Conservation (phyloP, 2,888 invertebrate genomes). For the Lithosia quadra region DNA sequence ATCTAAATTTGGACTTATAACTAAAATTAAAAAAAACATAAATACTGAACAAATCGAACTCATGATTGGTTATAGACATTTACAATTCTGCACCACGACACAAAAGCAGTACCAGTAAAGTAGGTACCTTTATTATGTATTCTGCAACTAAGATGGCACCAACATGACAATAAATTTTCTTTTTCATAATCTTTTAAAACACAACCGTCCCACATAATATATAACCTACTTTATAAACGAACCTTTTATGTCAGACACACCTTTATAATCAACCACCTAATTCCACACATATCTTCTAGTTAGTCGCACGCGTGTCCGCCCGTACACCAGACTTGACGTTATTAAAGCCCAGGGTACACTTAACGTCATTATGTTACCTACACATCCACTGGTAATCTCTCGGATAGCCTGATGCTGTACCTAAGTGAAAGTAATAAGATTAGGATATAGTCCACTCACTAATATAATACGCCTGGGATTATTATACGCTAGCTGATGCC, state of each 20-base stretch:
- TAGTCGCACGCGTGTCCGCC: neutral
- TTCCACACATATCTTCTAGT: neutral
- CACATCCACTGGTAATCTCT: constrained; percentile 13
- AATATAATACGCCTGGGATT: neutral
- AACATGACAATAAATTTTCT: too few species aligned
- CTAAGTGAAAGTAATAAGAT: constrained; percentile 17
- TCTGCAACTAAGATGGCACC: too few species aligned
- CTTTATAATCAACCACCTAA: neutral
- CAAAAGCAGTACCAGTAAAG: too few species aligned
- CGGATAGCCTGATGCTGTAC: constrained; percentile 3
- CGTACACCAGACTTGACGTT: constrained; percentile 13
- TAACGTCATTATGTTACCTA: constrained; percentile 42
- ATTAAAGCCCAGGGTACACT: constrained; percentile 35
- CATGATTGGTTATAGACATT: too few species aligned
- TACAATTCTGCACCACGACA: too few species aligned
- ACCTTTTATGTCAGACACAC: neutral
- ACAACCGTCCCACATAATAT: too few species aligned
- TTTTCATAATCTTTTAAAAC: too few species aligned
- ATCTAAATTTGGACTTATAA: too few species aligned
- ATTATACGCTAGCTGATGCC: too few species aligned
- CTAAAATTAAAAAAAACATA: too few species aligned
- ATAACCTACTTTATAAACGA: neutral
- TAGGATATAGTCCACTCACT: neutral
- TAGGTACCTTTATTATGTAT: too few species aligned
- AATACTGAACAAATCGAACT: too few species aligned